Evolutionary conservation across 2,797 vertebrate genomes (phyloP), one percentile per base, ranked within the genome.

Genomic region (Cephalopachus bancanus): DNA sequence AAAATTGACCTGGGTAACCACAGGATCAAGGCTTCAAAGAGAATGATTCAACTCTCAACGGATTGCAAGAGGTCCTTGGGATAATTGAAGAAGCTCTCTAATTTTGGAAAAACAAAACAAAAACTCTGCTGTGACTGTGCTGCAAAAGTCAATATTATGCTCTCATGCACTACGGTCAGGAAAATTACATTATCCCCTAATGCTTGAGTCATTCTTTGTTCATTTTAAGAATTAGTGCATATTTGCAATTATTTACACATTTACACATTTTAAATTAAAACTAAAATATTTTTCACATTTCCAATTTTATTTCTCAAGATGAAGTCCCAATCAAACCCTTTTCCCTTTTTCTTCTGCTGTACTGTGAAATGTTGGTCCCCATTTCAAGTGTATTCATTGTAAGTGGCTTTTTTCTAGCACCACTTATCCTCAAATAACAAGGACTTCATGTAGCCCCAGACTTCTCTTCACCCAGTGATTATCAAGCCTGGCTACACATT

Each of bases 1-100:
- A 93, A 93, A 94, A 89, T 64, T 96, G 88, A 96, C 78, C 75
- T 96, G 83, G 26, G 57, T 95, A 97, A 97, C 96, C 83, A 91
- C 65, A 94, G 83, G 71, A 95, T 96, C 86, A 92, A 93, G 89
- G 49, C 62, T 97, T 98, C 83, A 91, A 96, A 96, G 93, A 91
- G 80, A 97, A 93, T 78, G n/a, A 97, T 91, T 97, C 62, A 95
- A 97, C 80, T 93, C 75, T 92, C 67, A 96, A 87, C 97, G 72
- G 67, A 93, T 95, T 91, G 74, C 10, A 96, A 89, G 94, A 97
- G 79, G 89, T 96, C 93, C 91, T 97, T 95, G 65, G 74, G 65
- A 95, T 93, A 97, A 95, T 44, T 87, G 89, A 97, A 97, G 94
- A 89, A 86, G 89, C 74, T 74, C 95, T 97, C 57, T 87, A 91